phyloP scores from a whole-genome alignment of 2,797 vertebrate genomes.

The Crax fasciolata region DNA sequence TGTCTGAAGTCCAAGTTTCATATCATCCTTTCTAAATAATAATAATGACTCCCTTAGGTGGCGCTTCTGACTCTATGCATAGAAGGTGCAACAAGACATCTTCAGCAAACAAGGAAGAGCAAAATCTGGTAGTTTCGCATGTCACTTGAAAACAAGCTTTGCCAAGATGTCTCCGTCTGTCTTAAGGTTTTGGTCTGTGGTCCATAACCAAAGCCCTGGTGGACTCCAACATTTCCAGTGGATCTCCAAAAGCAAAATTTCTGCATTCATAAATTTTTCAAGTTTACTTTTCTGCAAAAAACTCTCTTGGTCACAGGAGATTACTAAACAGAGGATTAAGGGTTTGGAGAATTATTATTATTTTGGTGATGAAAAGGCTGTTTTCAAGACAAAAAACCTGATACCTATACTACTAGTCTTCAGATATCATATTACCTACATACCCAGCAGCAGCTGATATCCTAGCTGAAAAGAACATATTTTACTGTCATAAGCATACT shows the following conservation, averaged over 20 bases:
- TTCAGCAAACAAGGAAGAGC: not conserved
- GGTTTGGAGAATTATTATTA: not conserved
- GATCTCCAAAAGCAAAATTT: not conserved
- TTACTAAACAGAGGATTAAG: not conserved
- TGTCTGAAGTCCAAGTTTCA: not conserved
- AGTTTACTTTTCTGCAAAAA: not conserved
- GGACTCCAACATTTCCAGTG: not conserved
- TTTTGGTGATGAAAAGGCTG: not conserved
- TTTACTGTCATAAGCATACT: not conserved
- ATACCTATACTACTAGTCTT: not conserved
- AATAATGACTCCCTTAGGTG: not conserved
- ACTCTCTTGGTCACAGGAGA: not conserved
- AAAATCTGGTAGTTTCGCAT: not conserved
- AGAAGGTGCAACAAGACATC: not conserved
- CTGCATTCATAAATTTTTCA: not conserved
- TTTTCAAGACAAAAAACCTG: not conserved
- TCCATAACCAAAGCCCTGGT: not conserved
- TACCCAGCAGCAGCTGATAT: not conserved
- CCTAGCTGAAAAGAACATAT: rapidly evolving
- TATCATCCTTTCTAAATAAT: not conserved
- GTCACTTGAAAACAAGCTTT: not conserved
- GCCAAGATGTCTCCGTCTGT: not conserved
- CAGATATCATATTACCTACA: not conserved
- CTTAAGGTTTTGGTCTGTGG: not conserved
- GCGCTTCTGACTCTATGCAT: not conserved